Conservation (phyloP, 2,888 invertebrate genomes). For the Tetragonisca angustula region DNA sequence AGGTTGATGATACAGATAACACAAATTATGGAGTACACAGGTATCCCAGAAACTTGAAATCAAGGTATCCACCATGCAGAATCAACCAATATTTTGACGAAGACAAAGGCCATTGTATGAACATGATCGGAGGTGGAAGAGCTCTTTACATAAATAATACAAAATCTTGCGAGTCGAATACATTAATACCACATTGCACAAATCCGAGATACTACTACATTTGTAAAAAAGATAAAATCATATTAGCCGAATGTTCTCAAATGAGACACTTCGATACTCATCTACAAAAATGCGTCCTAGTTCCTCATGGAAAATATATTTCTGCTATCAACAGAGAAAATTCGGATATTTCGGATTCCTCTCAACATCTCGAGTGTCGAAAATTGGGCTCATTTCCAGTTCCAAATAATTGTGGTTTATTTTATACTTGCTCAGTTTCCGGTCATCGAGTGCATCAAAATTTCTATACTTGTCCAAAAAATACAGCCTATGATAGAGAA, state of each 20-base stretch:
- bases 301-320: neutral
- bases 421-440: constrained; percentile 82
- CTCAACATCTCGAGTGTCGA: constrained; percentile 74
- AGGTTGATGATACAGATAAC: neutral
- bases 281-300: constrained; percentile 66
- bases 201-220: constrained; percentile 83
- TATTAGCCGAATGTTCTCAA: constrained; percentile 80
- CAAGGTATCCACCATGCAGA: constrained; percentile 40
- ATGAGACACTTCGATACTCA: constrained; percentile 76
- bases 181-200: constrained; percentile 82
- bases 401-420: constrained; percentile 82
- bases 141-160: constrained; percentile 41
- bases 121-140: constrained; percentile 83
- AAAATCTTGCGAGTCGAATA: constrained; percentile 66
- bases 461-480: constrained; percentile 76
- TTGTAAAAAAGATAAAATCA: constrained; percentile 81
- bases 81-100: constrained; percentile 79
- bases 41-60: constrained; percentile 13
- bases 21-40: constrained; percentile 1
- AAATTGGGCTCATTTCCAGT: constrained; percentile 81
- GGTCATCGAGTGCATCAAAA: constrained; percentile 80
- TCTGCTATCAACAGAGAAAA: constrained; percentile 29
- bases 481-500: constrained; percentile 68
- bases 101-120: constrained; percentile 74
- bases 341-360: constrained; percentile 68